Conservation (phyloP, 1,140 invertebrate species). For the Dermatophagoides farinae region DNA sequence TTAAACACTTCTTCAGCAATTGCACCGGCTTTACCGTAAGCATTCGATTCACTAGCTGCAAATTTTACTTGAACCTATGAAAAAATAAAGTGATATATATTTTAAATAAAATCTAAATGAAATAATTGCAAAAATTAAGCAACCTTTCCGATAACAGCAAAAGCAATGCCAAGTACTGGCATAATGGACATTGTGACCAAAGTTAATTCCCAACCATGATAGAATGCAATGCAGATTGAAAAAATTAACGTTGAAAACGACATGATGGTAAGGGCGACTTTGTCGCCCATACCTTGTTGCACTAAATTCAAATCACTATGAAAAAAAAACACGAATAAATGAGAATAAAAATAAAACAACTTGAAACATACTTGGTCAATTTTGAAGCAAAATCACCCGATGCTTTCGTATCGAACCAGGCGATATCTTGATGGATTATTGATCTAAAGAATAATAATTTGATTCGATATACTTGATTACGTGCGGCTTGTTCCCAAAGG, state of each 20-base stretch:
- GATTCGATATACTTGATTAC: constrained; percentile 22
- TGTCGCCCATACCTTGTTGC: constrained; percentile 35
- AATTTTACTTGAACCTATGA: constrained; percentile 5
- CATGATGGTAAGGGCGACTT: constrained; percentile 29
- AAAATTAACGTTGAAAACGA: constrained; percentile 27
- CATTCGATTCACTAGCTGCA: constrained; percentile 20
- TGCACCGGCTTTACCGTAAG: constrained; percentile 29
- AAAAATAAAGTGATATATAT: not conserved
- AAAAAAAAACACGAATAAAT: not conserved
- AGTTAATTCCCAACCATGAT: constrained; percentile 29
- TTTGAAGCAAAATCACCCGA: constrained; percentile 58
- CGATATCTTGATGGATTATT: constrained; percentile 45
- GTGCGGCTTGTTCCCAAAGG: constrained; percentile 12
- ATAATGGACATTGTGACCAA: constrained; percentile 24
- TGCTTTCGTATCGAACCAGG: constrained; percentile 60
- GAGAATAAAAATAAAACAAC: not conserved
- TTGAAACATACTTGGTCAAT: constrained; percentile 34
- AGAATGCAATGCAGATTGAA: constrained; percentile 27
- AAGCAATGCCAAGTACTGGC: constrained; percentile 27
- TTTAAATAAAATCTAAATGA: not conserved
- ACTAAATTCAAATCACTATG: constrained; percentile 34
- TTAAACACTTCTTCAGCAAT: constrained; percentile 30
- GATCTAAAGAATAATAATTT: constrained; percentile 26
- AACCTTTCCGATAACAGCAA: constrained; percentile 31
- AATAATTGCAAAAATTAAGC: not conserved